These are phyloP conservation scores for Epinephelus cyanopodus DNA, from an alignment of 2,113 vertebrate genomes.

Conservation along the genomic window DNA sequence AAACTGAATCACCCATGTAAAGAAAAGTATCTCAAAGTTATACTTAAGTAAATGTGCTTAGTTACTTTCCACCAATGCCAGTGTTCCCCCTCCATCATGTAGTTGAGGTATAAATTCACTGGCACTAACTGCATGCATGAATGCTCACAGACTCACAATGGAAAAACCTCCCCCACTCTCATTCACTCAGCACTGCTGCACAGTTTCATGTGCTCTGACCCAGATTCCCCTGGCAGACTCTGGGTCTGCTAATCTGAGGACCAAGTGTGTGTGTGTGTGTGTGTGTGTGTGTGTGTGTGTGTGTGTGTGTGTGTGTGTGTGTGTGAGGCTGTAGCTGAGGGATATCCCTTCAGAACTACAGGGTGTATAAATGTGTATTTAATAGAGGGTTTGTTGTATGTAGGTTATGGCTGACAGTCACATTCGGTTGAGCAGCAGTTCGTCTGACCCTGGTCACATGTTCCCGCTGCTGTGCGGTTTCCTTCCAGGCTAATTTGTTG, in stretches of 20 bases:
- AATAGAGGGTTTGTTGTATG: neutral
- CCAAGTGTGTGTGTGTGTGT: neutral
- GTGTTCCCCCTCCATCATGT: neutral
- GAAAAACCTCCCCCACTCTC: slow-evolving; percentile 51
- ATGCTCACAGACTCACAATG: slow-evolving; percentile 12
- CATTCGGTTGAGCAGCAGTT: neutral
- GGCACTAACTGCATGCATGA: slow-evolving; percentile 32
- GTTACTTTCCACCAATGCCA: neutral
- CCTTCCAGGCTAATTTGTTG: neutral
- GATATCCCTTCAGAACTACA: neutral
- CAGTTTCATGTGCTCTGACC: slow-evolving; percentile 53
- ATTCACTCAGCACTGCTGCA: slow-evolving; percentile 36
- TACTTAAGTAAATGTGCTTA: too few relatives aligned
- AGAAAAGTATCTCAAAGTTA: too few relatives aligned
- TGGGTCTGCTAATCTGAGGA: slow-evolving; percentile 17
- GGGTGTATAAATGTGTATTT: neutral
- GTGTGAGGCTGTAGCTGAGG: neutral
- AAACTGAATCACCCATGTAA: too few relatives aligned
- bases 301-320: neutral
- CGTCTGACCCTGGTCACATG: slow-evolving; percentile 17
- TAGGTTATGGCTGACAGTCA: neutral
- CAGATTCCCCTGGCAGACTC: slow-evolving; percentile 54
- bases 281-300: neutral
- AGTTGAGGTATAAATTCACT: neutral
- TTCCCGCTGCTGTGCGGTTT: neutral